These are phyloP conservation scores for Tetraodon nigroviridis DNA, from an alignment of 2,113 vertebrate species.

Conservation along the genomic window DNA sequence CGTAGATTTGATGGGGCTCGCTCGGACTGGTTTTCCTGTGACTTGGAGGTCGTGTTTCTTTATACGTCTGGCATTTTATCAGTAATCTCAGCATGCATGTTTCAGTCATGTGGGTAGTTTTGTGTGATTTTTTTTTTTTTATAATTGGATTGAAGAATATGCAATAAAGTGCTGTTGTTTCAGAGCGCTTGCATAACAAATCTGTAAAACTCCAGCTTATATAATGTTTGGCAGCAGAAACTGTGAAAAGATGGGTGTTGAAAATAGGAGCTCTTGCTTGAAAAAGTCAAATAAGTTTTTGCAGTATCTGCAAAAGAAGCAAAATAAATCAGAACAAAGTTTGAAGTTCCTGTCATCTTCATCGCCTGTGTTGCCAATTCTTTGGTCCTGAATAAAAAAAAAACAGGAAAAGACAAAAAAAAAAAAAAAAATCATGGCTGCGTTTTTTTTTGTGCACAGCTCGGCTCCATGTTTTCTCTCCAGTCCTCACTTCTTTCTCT, in stretches of 20 bases:
- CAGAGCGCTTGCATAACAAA: constrained; percentile 5
- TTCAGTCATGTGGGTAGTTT: not conserved
- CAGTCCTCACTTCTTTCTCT: constrained; percentile 4
- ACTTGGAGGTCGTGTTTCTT: not conserved
- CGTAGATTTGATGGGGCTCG: constrained; percentile 25
- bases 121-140: constrained; percentile 8
- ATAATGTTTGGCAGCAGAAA: constrained; percentile 33
- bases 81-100: not conserved
- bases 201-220: constrained; percentile 49
- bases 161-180: too few relatives aligned
- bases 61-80: constrained; percentile 6
- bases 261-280: constrained; percentile 22
- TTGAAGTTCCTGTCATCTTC: not conserved
- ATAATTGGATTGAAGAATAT: not conserved
- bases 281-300: constrained; percentile 36
- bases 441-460: constrained; percentile 6
- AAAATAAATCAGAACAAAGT: not conserved
- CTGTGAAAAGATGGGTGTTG: constrained; percentile 9
- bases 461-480: constrained; percentile 12
- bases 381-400: constrained; percentile 18
- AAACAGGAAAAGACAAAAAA: too few relatives aligned
- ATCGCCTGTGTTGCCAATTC: constrained; percentile 7
- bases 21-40: constrained; percentile 5
- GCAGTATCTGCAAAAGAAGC: constrained; percentile 1
- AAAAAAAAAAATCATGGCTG: too few relatives aligned